A percentile compares a stretch with the other conserved stretches of the same genome.
These are phyloP conservation scores for Australoheros scitulus DNA, from an alignment of 2,113 vertebrate genomes.

Conservation along the genomic window DNA sequence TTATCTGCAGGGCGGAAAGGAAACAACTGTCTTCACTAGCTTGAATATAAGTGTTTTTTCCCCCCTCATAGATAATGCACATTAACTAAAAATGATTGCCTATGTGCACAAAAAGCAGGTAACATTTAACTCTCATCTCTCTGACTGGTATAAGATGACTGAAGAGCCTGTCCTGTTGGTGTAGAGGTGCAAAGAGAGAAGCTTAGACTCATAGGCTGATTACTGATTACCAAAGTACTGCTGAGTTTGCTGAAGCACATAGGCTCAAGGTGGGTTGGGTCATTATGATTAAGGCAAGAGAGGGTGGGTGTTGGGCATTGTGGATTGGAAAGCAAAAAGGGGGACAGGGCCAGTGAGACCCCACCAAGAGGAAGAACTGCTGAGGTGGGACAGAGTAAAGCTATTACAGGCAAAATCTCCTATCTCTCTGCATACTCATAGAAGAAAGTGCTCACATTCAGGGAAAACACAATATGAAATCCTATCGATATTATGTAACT, in stretches of 20 bases:
- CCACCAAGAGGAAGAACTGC: constrained; percentile 47
- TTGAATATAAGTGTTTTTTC: background rate
- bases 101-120: background rate
- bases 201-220: constrained; percentile 77
- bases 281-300: constrained; percentile 63
- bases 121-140: constrained; percentile 21
- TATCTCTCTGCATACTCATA: background rate
- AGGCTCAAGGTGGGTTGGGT: constrained; percentile 75
- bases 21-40: background rate
- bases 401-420: constrained; percentile 12
- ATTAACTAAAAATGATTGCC: background rate
- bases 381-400: constrained; percentile 41
- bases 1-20: background rate
- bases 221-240: constrained; percentile 73
- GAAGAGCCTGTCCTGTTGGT: constrained; percentile 31
- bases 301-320: constrained; percentile 26
- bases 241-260: constrained; percentile 72
- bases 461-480: background rate
- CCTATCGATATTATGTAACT: background rate
- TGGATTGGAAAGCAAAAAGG: constrained; percentile 34
- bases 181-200: constrained; percentile 26
- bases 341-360: constrained; percentile 51
- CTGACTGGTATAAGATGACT: constrained; percentile 44
- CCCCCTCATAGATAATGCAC: background rate
- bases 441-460: background rate